Conservation (phyloP, 2,888 invertebrate species). For the Ellobium chinense region DNA sequence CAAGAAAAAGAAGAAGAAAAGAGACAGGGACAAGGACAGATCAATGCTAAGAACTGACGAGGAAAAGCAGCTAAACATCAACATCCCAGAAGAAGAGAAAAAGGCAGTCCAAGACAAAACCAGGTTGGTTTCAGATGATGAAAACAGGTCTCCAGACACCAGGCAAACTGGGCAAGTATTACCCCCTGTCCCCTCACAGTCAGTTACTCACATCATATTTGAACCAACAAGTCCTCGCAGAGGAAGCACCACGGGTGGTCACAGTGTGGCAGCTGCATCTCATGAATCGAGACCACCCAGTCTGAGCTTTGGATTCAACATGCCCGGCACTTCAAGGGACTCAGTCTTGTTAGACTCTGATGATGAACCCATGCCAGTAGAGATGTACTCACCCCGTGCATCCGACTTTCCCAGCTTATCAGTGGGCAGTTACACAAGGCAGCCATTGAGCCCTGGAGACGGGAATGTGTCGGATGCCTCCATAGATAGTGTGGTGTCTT, state of each 20-base stretch:
- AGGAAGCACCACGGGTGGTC: not conserved
- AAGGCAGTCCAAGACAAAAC: constrained; percentile 28
- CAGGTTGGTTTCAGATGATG: constrained; percentile 27
- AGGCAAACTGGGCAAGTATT: not conserved
- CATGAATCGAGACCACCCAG: not conserved
- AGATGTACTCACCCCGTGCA: constrained; percentile 12
- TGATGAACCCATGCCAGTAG: not conserved
- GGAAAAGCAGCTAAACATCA: constrained; percentile 46
- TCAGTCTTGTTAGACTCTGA: not conserved
- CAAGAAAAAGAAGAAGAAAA: constrained; percentile 58
- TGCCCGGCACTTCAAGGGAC: not conserved
- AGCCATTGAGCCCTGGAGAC: not conserved
- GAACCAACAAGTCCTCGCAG: not conserved
- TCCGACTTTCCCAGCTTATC: not conserved
- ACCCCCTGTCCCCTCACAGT: not conserved
- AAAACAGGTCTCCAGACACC: constrained; percentile 17
- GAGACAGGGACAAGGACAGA: constrained; percentile 49
- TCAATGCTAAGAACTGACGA: constrained; percentile 18
- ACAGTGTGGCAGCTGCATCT: not conserved
- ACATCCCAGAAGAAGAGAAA: constrained; percentile 22
- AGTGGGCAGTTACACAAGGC: no score
- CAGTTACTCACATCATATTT: not conserved
- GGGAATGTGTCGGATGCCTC: not conserved
- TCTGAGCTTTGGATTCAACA: not conserved
- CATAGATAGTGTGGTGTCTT: not conserved